Conservation (phyloP, 2,888 invertebrate genomes). For the Charanyca ferruginea region DNA sequence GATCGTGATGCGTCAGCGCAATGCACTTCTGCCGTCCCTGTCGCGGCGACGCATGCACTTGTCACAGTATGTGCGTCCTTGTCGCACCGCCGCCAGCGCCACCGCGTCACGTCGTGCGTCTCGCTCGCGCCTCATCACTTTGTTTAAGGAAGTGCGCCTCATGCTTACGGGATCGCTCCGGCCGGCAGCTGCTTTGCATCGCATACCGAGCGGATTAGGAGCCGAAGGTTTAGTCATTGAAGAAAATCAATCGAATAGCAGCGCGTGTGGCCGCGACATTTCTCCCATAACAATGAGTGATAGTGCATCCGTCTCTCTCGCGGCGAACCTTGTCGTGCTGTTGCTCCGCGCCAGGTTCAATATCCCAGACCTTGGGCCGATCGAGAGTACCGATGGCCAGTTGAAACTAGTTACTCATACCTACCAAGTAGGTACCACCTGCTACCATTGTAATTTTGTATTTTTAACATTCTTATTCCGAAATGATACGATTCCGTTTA, state of each 20-base stretch:
- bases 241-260: slow-evolving; percentile 75
- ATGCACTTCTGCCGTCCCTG: slow-evolving; percentile 82
- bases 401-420: slow-evolving; percentile 86
- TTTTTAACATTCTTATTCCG: slow-evolving; percentile 73
- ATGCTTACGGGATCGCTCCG: slow-evolving; percentile 80
- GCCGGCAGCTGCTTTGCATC: slow-evolving; percentile 81
- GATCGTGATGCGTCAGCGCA: slow-evolving; percentile 88
- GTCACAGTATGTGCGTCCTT: slow-evolving; percentile 72
- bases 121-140: slow-evolving; percentile 67
- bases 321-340: slow-evolving; percentile 85
- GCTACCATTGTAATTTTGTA: slow-evolving; percentile 83
- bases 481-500: slow-evolving; percentile 24
- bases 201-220: slow-evolving; percentile 83
- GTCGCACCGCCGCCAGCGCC: slow-evolving; percentile 50
- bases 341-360: slow-evolving; percentile 89
- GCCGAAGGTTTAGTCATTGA: slow-evolving; percentile 78
- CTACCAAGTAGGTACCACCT: slow-evolving; percentile 85
- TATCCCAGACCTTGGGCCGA: slow-evolving; percentile 90
- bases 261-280: slow-evolving; percentile 88
- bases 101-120: slow-evolving; percentile 54
- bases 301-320: slow-evolving; percentile 88
- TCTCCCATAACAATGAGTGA: slow-evolving; percentile 89
- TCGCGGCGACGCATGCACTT: slow-evolving; percentile 76
- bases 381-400: slow-evolving; percentile 82
- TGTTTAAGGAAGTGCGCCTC: slow-evolving; percentile 85